A percentile compares a stretch with the other conserved stretches of the same genome.
Conservation (phyloP, 2,113 vertebrate genomes). For the Alligator sinensis region DNA sequence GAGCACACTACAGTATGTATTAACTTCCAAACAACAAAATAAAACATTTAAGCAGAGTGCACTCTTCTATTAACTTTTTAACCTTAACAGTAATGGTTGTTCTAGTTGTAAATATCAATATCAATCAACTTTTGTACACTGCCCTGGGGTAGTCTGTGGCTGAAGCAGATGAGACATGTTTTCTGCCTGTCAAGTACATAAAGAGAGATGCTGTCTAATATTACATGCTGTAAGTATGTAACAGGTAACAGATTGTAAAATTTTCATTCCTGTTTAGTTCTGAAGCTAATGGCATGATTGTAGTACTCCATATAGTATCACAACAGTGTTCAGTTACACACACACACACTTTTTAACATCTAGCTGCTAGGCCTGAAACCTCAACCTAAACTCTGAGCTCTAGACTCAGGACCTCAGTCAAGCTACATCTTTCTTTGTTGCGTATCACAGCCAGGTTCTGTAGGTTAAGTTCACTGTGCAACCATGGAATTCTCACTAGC, state of each 20-base stretch:
- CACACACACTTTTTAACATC: no score
- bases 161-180: not conserved
- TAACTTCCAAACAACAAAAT: not conserved
- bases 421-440: no score
- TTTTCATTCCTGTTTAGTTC: not conserved
- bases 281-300: not conserved
- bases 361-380: no score
- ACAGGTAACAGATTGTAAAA: not conserved
- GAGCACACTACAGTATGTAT: not conserved
- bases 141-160: not conserved
- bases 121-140: not conserved
- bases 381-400: no score
- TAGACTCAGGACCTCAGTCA: no score
- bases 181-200: no score
- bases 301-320: not conserved
- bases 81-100: not conserved
- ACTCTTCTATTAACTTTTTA: not conserved
- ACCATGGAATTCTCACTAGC: no score
- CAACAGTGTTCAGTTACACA: not conserved
- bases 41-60: not conserved
- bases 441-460: no score
- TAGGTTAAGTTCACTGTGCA: no score
- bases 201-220: no score
- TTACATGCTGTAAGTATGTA: not conserved
- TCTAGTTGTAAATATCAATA: not conserved